Conservation (phyloP, 1,140 invertebrate species). For the Drosophila biarmipes region DNA sequence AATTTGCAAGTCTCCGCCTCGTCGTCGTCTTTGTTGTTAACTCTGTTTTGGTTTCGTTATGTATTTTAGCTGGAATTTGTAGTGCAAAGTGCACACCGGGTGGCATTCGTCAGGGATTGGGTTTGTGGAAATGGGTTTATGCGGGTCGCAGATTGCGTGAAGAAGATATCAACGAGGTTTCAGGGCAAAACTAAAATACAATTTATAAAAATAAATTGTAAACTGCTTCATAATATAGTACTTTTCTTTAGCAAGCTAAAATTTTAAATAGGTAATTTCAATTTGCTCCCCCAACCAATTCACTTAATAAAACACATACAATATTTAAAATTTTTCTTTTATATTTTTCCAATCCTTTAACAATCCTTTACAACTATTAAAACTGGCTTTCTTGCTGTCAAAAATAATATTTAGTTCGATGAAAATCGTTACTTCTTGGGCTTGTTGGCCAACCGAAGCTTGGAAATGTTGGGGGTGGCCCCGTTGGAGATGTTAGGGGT, state of each 20-base stretch:
- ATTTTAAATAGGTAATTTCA: no score
- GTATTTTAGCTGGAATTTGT: slow-evolving; percentile 46
- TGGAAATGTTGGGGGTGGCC: slow-evolving; percentile 17
- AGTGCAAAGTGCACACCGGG: slow-evolving; percentile 53
- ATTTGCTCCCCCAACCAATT: no score
- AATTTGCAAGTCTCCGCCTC: slow-evolving; percentile 67
- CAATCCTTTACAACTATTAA: neutral
- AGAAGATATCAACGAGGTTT: neutral
- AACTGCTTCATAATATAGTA: no score
- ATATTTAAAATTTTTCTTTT: no score
- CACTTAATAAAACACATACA: no score
- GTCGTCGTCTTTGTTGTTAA: slow-evolving; percentile 33
- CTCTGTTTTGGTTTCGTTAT: slow-evolving; percentile 8
- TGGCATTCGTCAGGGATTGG: slow-evolving; percentile 41
- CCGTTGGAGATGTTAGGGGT: slow-evolving; percentile 4
- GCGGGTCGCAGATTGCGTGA: slow-evolving; percentile 25
- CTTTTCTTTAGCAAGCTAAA: no score
- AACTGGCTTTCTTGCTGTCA: neutral
- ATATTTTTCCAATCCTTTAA: neutral
- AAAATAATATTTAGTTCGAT: neutral
- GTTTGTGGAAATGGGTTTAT: slow-evolving; percentile 20
- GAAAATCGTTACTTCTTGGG: slow-evolving; percentile 23
- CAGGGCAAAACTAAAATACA: neutral
- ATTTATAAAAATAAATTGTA: neutral
- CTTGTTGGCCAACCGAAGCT: slow-evolving; percentile 24